Percentiles rank a stretch among this genome's conserved stretches.
phyloP scores from a whole-genome alignment of 2,113 vertebrate genomes.

The Typhlomys cinereus region DNA sequence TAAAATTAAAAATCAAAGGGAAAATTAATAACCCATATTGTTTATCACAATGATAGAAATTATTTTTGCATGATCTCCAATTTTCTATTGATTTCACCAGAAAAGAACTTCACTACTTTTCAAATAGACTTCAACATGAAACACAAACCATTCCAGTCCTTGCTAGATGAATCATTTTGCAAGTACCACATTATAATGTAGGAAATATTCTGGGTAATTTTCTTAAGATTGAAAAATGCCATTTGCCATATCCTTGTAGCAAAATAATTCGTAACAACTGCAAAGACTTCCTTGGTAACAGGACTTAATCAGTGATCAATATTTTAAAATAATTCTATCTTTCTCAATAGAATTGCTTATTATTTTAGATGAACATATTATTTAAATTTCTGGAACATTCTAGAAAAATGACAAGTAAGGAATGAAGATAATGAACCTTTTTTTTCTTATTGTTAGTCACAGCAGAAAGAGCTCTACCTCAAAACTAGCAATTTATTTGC shows the following conservation, averaged over 20 bases:
- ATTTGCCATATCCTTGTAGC: not conserved
- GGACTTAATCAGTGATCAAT: not conserved
- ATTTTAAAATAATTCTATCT: not conserved
- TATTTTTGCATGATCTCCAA: not conserved
- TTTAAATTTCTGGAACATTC: too few relatives aligned
- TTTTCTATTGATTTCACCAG: not conserved
- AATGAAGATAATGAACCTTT: too few relatives aligned
- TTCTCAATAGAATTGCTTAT: too few relatives aligned
- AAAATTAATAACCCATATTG: not conserved
- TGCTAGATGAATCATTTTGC: too few relatives aligned
- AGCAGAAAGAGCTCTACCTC: not conserved
- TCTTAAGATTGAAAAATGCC: not conserved
- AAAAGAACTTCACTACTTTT: not conserved
- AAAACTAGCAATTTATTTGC: not conserved
- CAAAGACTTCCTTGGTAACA: not conserved
- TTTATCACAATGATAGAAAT: not conserved
- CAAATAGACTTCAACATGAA: not conserved
- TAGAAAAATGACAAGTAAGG: too few relatives aligned
- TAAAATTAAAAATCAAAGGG: not conserved
- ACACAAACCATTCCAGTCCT: not conserved
- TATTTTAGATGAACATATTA: too few relatives aligned
- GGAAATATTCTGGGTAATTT: not conserved
- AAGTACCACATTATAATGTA: not conserved
- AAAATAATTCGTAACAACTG: not conserved
- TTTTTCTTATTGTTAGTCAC: too few relatives aligned